phyloP scores from a whole-genome alignment of 2,113 vertebrate species.

The Epinephelus moara region DNA sequence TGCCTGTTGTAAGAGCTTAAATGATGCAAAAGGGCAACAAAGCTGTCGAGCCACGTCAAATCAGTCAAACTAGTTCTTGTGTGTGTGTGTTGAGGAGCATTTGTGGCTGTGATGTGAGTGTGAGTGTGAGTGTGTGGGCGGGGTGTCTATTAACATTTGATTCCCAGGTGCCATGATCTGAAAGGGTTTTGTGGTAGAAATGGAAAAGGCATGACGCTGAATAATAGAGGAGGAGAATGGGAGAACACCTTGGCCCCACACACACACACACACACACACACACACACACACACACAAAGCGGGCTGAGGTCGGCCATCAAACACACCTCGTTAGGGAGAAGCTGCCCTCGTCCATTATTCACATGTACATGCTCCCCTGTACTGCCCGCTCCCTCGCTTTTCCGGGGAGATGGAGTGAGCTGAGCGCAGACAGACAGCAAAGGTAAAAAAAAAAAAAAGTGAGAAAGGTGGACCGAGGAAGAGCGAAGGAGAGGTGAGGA shows the following conservation, averaged over 20 bases:
- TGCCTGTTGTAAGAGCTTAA: conserved; percentile 49
- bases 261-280: background rate
- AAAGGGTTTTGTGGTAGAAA: conserved; percentile 75
- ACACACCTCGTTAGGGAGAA: conserved; percentile 73
- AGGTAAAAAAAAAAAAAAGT: conserved; percentile 35
- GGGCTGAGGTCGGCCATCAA: conserved; percentile 66
- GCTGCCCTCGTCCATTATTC: conserved; percentile 75
- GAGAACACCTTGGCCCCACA: conserved; percentile 58
- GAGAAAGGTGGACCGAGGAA: conserved; percentile 47
- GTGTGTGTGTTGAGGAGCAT: conserved; percentile 14
- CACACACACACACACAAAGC: background rate
- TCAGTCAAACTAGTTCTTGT: conserved; percentile 52
- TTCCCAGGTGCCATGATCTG: conserved; percentile 72
- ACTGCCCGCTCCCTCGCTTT: conserved; percentile 45
- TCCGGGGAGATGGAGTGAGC: conserved; percentile 53
- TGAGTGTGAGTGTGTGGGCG: conserved; percentile 7
- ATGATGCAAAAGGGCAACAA: conserved; percentile 65
- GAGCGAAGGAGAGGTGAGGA: conserved; percentile 38
- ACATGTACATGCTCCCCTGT: conserved; percentile 61
- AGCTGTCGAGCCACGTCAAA: conserved; percentile 46
- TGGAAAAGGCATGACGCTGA: conserved; percentile 70
- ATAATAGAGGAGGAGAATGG: conserved; percentile 70
- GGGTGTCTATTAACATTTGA: conserved; percentile 76
- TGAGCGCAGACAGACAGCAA: conserved; percentile 49
- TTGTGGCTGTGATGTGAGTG: conserved; percentile 37